phyloP scores from a whole-genome alignment of 1,140 invertebrate species.

The Danaus melanippus region DNA sequence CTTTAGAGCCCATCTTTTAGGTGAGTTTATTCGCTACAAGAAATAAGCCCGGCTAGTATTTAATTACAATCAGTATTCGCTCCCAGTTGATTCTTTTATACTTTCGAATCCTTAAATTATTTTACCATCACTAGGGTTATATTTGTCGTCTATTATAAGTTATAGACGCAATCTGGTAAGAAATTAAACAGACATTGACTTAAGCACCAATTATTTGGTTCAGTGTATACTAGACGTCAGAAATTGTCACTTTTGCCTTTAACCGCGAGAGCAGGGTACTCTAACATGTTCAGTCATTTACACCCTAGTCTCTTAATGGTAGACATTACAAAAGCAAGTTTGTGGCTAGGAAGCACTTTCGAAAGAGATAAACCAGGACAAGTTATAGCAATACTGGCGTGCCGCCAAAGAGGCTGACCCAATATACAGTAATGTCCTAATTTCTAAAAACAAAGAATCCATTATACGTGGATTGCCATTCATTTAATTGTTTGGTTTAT shows the following conservation, averaged over 20 bases:
- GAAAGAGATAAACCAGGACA: conserved; percentile 24
- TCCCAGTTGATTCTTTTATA: too few relatives aligned
- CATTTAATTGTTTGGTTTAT: neutral
- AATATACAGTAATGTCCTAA: conserved; percentile 30
- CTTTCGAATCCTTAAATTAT: too few relatives aligned
- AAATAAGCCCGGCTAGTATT: too few relatives aligned
- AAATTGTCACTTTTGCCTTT: too few relatives aligned
- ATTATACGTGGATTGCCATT: neutral
- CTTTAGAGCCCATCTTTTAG: conserved; percentile 91
- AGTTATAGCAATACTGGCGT: conserved; percentile 24
- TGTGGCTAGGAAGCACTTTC: neutral
- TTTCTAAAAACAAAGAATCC: conserved; percentile 18
- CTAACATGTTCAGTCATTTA: conserved; percentile 8
- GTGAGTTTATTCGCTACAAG: conserved; percentile 37
- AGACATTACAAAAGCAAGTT: conserved; percentile 9
- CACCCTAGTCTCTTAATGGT: conserved; percentile 7
- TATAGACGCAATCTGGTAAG: too few relatives aligned
- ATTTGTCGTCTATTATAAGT: too few relatives aligned
- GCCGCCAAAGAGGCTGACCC: conserved; percentile 29
- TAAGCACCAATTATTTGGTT: too few relatives aligned
- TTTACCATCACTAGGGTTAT: too few relatives aligned
- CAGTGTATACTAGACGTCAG: too few relatives aligned
- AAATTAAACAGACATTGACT: too few relatives aligned
- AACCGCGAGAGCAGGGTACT: too few relatives aligned
- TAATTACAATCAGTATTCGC: too few relatives aligned